These are phyloP conservation scores for Hylomyscus alleni DNA, from an alignment of 2,797 vertebrate species.

Conservation along the genomic window DNA sequence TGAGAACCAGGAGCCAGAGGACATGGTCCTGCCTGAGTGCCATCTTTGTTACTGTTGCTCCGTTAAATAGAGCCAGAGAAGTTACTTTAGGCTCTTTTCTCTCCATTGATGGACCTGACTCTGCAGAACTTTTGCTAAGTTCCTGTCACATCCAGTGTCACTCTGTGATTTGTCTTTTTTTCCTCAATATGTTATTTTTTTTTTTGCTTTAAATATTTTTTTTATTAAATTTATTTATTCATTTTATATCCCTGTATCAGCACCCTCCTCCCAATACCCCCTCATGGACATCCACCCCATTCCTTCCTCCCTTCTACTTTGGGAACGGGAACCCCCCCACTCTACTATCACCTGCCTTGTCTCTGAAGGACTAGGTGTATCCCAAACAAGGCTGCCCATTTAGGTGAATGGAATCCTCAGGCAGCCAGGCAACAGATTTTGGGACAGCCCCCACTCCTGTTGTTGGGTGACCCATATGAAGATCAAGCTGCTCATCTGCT, in stretches of 20 bases:
- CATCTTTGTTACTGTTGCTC: not conserved
- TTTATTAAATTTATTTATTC: not conserved
- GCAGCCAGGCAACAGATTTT: not conserved
- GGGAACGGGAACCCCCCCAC: not conserved
- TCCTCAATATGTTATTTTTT: not conserved
- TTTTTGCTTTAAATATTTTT: not conserved
- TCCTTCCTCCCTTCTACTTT: not conserved
- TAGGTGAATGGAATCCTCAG: not conserved
- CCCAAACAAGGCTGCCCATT: not conserved
- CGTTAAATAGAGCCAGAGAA: not conserved
- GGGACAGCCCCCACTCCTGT: not conserved
- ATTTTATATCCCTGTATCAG: not conserved
- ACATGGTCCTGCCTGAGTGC: no score
- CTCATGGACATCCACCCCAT: not conserved
- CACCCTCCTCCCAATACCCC: not conserved
- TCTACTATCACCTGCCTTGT: not conserved
- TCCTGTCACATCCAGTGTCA: not conserved
- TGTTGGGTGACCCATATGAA: not conserved
- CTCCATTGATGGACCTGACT: not conserved
- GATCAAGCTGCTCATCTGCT: not conserved
- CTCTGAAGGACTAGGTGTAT: not conserved
- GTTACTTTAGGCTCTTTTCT: not conserved
- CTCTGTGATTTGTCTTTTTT: not conserved
- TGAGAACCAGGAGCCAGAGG: not conserved
- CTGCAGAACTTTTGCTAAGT: not conserved